phyloP scores from a whole-genome alignment of 2,888 invertebrate genomes.

The Atrina japonica region DNA sequence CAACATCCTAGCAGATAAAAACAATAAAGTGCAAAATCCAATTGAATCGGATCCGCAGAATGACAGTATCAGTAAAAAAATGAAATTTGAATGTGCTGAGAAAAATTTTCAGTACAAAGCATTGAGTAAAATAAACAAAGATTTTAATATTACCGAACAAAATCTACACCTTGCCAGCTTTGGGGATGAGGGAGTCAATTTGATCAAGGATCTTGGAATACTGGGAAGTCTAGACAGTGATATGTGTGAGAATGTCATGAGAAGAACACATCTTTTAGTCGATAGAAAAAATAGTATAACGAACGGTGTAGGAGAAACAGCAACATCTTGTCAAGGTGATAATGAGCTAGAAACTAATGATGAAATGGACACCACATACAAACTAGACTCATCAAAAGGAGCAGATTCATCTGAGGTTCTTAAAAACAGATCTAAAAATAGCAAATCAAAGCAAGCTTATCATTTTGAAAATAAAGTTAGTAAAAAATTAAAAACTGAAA shows the following conservation, averaged over 20 bases:
- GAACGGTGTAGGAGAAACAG: neutral
- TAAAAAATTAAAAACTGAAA: constrained; percentile 15
- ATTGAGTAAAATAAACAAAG: constrained; percentile 72
- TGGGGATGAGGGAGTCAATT: constrained; percentile 18
- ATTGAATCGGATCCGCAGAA: constrained; percentile 49
- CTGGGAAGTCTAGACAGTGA: constrained; percentile 46
- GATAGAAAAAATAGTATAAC: constrained; percentile 4
- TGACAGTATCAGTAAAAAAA: constrained; percentile 71
- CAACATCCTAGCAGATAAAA: constrained; percentile 79
- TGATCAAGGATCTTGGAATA: constrained; percentile 23
- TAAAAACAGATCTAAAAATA: constrained; percentile 1
- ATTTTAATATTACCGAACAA: constrained; percentile 20
- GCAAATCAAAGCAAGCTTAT: constrained; percentile 11
- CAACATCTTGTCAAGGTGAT: neutral
- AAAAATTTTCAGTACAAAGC: constrained; percentile 76
- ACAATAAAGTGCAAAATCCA: constrained; percentile 48
- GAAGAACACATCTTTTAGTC: constrained; percentile 1
- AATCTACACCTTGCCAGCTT: constrained; percentile 22
- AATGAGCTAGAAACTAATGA: neutral
- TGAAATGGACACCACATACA: constrained; percentile 1
- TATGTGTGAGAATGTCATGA: constrained; percentile 40
- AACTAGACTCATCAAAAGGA: neutral
- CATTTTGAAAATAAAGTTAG: constrained; percentile 3
- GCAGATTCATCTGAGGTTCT: neutral
- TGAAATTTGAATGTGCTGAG: constrained; percentile 75